Percentiles rank a stretch among this genome's conserved stretches.
Evolutionary conservation across 2,888 invertebrate species (phyloP).

Genomic region (Campoplex capitator): DNA sequence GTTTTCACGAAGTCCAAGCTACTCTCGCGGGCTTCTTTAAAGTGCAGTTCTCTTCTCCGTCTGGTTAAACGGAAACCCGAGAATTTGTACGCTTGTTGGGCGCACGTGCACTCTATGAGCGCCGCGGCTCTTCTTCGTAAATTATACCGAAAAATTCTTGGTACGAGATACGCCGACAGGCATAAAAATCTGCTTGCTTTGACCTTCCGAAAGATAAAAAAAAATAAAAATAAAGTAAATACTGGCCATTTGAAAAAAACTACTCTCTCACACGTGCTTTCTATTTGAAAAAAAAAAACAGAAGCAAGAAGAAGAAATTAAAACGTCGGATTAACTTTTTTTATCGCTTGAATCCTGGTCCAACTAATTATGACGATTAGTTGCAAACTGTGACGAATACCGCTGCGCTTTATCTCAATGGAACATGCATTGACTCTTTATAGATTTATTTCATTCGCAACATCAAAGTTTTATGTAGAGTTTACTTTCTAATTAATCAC

Average conservation of each 20-base stretch:
- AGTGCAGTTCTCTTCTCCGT: constrained; percentile 38
- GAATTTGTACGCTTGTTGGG: constrained; percentile 47
- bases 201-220: constrained; percentile 8
- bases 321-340: background rate
- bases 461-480: background rate
- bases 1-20: constrained; percentile 43
- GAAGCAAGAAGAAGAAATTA: background rate
- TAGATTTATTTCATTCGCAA: background rate
- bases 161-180: constrained; percentile 4
- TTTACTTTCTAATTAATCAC: background rate
- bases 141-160: constrained; percentile 57
- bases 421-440: background rate
- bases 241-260: background rate
- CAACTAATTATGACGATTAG: background rate
- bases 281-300: background rate
- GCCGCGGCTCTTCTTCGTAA: constrained; percentile 44
- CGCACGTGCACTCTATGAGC: constrained; percentile 56
- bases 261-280: background rate
- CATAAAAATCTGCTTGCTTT: background rate
- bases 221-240: background rate
- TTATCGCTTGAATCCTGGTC: background rate
- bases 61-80: constrained; percentile 31
- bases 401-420: background rate
- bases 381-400: background rate
- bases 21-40: constrained; percentile 23